Conservation (phyloP, 1,140 invertebrate genomes). For the Harpegnathos saltator region DNA sequence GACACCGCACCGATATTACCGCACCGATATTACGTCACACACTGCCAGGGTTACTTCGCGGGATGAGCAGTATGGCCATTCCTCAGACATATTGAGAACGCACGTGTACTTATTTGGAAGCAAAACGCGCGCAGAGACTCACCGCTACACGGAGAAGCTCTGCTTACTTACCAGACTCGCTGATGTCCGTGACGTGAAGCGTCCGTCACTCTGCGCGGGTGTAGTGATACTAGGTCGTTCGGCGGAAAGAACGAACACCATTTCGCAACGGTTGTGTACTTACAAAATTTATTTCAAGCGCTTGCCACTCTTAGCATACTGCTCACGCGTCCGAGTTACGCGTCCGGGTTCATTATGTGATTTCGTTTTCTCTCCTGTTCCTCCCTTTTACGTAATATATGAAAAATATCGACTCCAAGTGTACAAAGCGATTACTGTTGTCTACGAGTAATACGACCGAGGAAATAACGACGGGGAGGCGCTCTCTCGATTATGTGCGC, state of each 20-base stretch:
- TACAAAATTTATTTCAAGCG: slow-evolving; percentile 61
- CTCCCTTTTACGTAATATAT: slow-evolving; percentile 4
- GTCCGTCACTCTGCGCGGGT: background rate
- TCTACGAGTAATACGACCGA: slow-evolving; percentile 32
- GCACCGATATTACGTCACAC: background rate
- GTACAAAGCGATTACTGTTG: slow-evolving; percentile 22
- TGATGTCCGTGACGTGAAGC: background rate
- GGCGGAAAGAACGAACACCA: background rate
- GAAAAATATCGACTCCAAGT: background rate
- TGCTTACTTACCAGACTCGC: background rate
- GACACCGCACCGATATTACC: background rate
- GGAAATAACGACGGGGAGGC: slow-evolving; percentile 22
- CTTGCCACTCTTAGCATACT: slow-evolving; percentile 47
- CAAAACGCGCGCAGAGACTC: background rate
- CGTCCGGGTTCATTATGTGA: background rate
- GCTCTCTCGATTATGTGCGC: slow-evolving; percentile 1
- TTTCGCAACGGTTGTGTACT: slow-evolving; percentile 21
- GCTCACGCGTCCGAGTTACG: slow-evolving; percentile 17
- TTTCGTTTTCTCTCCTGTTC: no score
- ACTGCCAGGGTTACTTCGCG: slow-evolving; percentile 50
- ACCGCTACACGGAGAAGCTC: background rate
- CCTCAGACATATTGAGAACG: background rate
- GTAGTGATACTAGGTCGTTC: background rate
- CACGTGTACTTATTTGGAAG: slow-evolving; percentile 5
- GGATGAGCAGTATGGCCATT: slow-evolving; percentile 4